These are phyloP conservation scores for Chiridota heheva DNA, from an alignment of 35 echinoderm and acorn worm genomes.

Conservation along the genomic window DNA sequence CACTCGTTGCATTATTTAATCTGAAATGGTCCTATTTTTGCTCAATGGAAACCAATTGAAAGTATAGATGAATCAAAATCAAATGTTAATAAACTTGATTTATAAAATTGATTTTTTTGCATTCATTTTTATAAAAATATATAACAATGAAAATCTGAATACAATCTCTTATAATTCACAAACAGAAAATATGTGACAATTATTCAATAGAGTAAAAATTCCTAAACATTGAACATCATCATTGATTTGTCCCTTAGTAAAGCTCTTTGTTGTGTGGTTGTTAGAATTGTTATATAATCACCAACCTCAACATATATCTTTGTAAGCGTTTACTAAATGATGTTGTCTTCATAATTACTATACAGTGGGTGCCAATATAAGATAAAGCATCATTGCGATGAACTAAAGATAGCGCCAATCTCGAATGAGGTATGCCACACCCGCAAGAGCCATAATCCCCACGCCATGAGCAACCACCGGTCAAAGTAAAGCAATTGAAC, in stretches of 20 bases:
- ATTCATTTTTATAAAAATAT: too few species aligned
- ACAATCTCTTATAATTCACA: too few species aligned
- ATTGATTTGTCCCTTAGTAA: background rate
- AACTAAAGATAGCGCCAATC: conserved; percentile 44
- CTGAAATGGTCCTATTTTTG: too few species aligned
- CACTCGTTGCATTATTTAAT: too few species aligned
- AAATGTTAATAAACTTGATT: too few species aligned
- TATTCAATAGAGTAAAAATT: too few species aligned
- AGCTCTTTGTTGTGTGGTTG: background rate
- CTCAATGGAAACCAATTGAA: too few species aligned
- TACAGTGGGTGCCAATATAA: background rate
- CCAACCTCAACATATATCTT: background rate
- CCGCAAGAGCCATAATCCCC: background rate
- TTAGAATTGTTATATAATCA: background rate
- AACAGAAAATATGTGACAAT: too few species aligned
- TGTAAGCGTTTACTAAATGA: background rate
- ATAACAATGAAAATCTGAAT: too few species aligned
- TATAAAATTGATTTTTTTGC: too few species aligned
- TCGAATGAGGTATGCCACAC: conserved; percentile 19
- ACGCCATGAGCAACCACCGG: conserved; percentile 17
- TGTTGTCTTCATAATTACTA: background rate
- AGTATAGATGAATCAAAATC: too few species aligned
- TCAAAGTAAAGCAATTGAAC: background rate
- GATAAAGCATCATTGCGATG: background rate
- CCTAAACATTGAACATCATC: too few species aligned